Base-by-base conservation (phyloP, 1,140 invertebrate genomes). In the Adelges cooleyi region DNA sequence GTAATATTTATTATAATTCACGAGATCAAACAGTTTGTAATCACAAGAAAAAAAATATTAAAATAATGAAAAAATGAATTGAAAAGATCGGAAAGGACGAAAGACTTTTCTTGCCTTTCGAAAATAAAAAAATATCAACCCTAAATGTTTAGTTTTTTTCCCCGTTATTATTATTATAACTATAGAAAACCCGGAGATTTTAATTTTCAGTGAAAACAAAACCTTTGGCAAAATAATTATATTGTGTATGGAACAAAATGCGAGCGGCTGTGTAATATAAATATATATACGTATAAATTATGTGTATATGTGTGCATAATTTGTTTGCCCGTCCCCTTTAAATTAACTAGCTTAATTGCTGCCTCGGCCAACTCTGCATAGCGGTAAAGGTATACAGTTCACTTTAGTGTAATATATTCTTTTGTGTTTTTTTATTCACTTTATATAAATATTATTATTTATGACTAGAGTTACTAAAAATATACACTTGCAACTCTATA, bases 281-380 rank as follows among this genome's bases (percentile, higher is more conserved):
- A 54, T 54, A 38, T 38, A 10, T 54, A 13, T 54, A 22, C 40
- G 9, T 53, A 20, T 53, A 17, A 33, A 10, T 44, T 17, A 44
- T 29, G n/a, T n/a, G n/a, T n/a, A n/a, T n/a, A 49, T 49, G 50
- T 36, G 27, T 33, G 49, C 18, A 29, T 51, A 40, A 40, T 54
- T 40, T 54, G 11, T 54, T 54, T 54, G 38, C n/a, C 33, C n/a
- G 20, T 40, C 22, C 6, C 52, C 18, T 54, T 54, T 54, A 22
- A 54, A 54, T 54, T 54, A 54, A 54, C 52, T 22, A 38, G 25
- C 52, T 54, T 54, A 54, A 54, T 54, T 54, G 36, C 38, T 54
- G 33, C 33, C 20, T 22, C 36, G 6, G 25, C 51, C 17, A 33
- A n/a, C n/a, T n/a, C n/a, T n/a, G n/a, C n/a, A n/a, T n/a, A n/a